These are phyloP conservation scores for Phalacrocorax pelagicus DNA, from an alignment of 2,113 vertebrate species.

Conservation along the genomic window DNA sequence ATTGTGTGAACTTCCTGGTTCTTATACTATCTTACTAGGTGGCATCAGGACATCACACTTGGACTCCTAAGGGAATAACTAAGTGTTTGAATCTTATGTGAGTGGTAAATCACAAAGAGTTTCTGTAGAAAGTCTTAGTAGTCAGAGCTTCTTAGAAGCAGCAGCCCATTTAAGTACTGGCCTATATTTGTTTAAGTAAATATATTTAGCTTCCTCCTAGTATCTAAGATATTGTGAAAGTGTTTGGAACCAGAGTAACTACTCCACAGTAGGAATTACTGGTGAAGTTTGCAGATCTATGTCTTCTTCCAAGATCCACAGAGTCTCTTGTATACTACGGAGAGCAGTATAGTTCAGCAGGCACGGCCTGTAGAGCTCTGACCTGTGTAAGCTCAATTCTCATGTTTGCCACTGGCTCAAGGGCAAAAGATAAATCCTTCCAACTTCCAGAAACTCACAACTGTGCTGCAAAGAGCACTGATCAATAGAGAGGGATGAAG, in stretches of 20 bases:
- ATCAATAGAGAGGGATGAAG: neutral
- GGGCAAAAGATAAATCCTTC: neutral
- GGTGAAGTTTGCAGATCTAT: neutral
- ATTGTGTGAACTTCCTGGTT: neutral
- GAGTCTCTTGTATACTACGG: rapidly evolving
- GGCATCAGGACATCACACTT: neutral
- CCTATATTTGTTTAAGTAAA: neutral
- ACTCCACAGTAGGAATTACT: neutral
- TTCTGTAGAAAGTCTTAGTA: neutral
- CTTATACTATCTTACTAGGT: neutral
- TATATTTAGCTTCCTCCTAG: neutral
- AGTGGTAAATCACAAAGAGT: neutral
- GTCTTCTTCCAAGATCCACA: neutral
- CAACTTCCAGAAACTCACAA: neutral
- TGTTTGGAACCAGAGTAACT: neutral
- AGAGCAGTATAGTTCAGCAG: neutral
- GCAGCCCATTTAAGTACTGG: neutral
- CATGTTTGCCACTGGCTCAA: neutral
- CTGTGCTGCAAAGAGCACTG: neutral
- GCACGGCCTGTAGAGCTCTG: neutral
- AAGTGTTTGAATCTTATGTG: neutral
- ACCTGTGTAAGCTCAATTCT: neutral
- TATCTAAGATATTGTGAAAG: neutral
- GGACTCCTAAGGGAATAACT: neutral
- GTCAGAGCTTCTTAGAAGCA: neutral